These are phyloP conservation scores for Sarcophaga subvicina DNA, from an alignment of 2,888 invertebrate genomes.

Conservation along the genomic window DNA sequence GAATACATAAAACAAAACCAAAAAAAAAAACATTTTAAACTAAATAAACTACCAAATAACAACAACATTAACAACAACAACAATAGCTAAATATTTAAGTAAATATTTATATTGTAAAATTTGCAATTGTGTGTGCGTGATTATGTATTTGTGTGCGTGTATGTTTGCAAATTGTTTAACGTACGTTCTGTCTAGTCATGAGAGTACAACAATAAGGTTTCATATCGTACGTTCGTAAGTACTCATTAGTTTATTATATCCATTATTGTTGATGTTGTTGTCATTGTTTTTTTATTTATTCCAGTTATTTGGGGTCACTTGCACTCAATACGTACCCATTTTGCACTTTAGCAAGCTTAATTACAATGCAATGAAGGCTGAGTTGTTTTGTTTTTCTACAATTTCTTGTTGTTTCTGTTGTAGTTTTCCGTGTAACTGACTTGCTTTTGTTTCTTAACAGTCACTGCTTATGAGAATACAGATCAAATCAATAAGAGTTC, in stretches of 20 bases:
- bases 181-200: constrained; percentile 29
- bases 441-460: constrained; percentile 20
- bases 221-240: constrained; percentile 15
- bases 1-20: constrained; percentile 16
- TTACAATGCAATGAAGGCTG: constrained; percentile 49
- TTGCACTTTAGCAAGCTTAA: constrained; percentile 63
- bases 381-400: not conserved
- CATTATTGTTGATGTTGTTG: constrained; percentile 7
- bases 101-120: not conserved
- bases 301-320: constrained; percentile 54
- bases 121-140: not conserved
- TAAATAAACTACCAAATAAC: not conserved
- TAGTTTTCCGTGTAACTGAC: not conserved
- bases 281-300: constrained; percentile 27
- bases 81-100: constrained; percentile 8
- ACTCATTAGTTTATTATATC: constrained; percentile 24
- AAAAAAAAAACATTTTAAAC: not conserved
- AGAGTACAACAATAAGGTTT: constrained; percentile 42
- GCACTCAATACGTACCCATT: constrained; percentile 69
- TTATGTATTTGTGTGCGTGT: not conserved
- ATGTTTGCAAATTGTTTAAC: constrained; percentile 13
- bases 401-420: not conserved
- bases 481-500: constrained; percentile 63
- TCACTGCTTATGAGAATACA: constrained; percentile 11
- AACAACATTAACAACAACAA: not conserved